phyloP scores from a whole-genome alignment of 2,797 vertebrate species.

The Anguilla obscura region DNA sequence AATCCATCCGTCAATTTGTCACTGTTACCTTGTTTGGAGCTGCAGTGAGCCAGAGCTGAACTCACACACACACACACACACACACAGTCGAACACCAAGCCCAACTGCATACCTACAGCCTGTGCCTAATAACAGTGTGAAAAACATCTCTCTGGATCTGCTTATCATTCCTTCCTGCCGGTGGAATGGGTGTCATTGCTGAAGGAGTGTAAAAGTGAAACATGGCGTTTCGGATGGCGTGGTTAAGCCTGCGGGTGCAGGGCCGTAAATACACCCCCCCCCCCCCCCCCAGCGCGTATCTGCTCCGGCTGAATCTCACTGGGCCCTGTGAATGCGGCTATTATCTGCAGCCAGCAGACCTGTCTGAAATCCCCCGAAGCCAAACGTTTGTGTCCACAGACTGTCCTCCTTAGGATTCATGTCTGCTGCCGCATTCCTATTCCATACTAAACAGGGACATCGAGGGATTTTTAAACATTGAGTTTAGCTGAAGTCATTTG shows the following conservation, averaged over 20 bases:
- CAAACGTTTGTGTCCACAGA: constrained; percentile 7
- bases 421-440: background rate
- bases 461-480: background rate
- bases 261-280: background rate
- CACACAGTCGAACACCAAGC: background rate
- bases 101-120: background rate
- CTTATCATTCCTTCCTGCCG: background rate
- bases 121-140: background rate
- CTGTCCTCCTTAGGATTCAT: background rate
- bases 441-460: background rate
- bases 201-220: background rate
- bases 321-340: constrained; percentile 1
- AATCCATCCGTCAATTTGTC: background rate
- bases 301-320: background rate
- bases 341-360: background rate
- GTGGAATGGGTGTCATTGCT: background rate
- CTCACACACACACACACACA: background rate
- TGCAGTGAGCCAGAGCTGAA: background rate
- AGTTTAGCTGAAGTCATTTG: background rate
- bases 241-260: background rate
- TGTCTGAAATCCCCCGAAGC: constrained; percentile 3
- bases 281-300: too few species aligned
- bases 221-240: background rate
- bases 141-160: background rate
- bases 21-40: background rate